Base-by-base conservation (phyloP, 2,888 invertebrate genomes). In the Polietes domitor region DNA sequence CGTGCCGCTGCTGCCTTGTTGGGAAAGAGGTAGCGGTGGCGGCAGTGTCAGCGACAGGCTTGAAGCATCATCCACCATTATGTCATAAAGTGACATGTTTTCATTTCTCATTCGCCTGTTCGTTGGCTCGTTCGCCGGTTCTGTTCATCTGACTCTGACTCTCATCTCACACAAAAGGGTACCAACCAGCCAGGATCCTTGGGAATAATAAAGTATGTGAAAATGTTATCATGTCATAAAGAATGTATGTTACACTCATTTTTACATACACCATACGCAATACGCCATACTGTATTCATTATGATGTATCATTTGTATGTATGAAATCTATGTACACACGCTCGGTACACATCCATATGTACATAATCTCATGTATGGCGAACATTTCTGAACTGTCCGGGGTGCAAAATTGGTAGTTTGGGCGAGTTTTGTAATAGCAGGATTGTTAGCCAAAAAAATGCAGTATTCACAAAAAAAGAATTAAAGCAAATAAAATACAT, bases 161-260 rank as follows among this genome's bases (percentile, higher is more conserved):
- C n/a, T n/a, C n/a, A n/a, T n/a, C n/a, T n/a, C n/a, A n/a, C n/a
- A 37, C 37, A 65, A 37, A 65, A 12, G 41, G 65, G 28, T n/a
- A n/a, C 32, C 41, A 24, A 4, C 61, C 28, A 10, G 9, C 61
- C 61, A 9, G 12, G 24, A 68, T 68, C 26, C 32, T 26, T 47
- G 26, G 26, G 58, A 47, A 70, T 75, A 70, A 70, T 53, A 74
- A 80, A 80, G 58, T 74, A 74, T 70, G 79, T 80, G 74, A 55
- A 80, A 80, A 74, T 75, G 68, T 70, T 75, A 37, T 75, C 55
- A 75, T 74, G 55, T 70, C 79, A 80, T 74, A 74, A 80, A 74
- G 24, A 9, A 70, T 73, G 53, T 65, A 72, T 78, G 41, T 21
- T 21, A 5, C 17, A 26, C 17, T 24, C 68, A 65, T 53, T 24